Evolutionary conservation across 2,888 invertebrate species (phyloP).

Genomic region (Sepioteuthis lessoniana): DNA sequence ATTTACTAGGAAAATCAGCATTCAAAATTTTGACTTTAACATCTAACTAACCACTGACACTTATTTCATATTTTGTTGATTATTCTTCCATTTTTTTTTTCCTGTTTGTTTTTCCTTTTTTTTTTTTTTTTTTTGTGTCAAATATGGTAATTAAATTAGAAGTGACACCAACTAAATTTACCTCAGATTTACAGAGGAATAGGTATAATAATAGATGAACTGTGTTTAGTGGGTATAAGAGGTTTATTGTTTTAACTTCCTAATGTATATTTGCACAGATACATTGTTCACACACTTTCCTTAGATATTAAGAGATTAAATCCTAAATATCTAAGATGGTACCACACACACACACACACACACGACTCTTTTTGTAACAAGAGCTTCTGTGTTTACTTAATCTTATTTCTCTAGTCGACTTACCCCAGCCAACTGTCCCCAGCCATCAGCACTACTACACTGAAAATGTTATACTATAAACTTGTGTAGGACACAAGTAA

Average conservation of each 20-base stretch:
- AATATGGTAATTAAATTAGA: background rate
- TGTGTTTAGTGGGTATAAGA: background rate
- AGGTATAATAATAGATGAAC: background rate
- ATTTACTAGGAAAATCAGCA: too few species aligned
- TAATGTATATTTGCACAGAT: background rate
- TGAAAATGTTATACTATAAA: conserved; percentile 20
- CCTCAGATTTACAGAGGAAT: background rate
- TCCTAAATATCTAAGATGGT: background rate
- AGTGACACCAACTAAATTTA: background rate
- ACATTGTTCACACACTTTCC: background rate
- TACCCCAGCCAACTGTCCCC: background rate
- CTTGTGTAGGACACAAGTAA: conserved; percentile 21
- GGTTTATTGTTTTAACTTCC: background rate
- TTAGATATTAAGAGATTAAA: background rate
- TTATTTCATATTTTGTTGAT: too few species aligned
- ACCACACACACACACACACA: background rate
- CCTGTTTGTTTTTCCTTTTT: too few species aligned
- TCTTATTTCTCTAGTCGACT: background rate
- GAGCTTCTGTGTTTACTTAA: conserved; percentile 13
- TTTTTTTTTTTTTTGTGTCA: background rate
- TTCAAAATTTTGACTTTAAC: too few species aligned
- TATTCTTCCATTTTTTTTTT: too few species aligned
- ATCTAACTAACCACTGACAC: too few species aligned
- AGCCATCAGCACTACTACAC: background rate
- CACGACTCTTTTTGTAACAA: background rate